These are phyloP conservation scores for Aurelia sp. DNA, from an alignment of 30 jellyfish, hydroid and myxozoan species.

Conservation along the genomic window DNA sequence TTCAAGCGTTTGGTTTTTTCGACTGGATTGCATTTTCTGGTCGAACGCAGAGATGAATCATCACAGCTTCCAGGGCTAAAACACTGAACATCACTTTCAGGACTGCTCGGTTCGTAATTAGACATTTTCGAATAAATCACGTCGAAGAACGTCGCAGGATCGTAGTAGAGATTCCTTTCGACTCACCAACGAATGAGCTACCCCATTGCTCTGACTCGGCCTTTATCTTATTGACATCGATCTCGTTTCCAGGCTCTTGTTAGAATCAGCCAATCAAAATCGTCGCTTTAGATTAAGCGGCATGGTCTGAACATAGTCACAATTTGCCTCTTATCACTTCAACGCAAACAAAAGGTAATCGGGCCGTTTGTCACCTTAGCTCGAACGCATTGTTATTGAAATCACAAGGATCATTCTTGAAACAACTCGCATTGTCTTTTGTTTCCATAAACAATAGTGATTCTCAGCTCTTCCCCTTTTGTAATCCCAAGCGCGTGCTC, in stretches of 20 bases:
- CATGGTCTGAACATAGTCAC: no score
- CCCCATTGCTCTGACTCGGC: no score
- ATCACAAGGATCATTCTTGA: slow-evolving; percentile 4
- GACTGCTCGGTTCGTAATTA: slow-evolving; percentile 63
- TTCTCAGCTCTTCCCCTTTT: slow-evolving; percentile 19
- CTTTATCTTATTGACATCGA: no score
- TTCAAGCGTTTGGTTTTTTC: slow-evolving; percentile 79
- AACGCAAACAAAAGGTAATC: no score
- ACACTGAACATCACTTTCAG: slow-evolving; percentile 61
- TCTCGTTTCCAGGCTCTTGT: not conserved
- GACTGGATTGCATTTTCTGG: slow-evolving; percentile 13
- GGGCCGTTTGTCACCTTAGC: no score
- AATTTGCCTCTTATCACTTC: no score
- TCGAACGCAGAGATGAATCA: slow-evolving; percentile 4
- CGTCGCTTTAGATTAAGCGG: not conserved
- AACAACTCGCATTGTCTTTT: slow-evolving; percentile 33
- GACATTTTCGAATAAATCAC: not conserved
- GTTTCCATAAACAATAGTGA: slow-evolving; percentile 23
- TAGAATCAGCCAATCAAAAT: slow-evolving; percentile 24
- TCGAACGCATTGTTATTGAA: not conserved
- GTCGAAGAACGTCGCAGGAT: no score
- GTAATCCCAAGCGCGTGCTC: slow-evolving; percentile 61
- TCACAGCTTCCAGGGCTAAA: slow-evolving; percentile 52
- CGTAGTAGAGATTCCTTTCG: no score
- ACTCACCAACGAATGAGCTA: no score